A percentile compares a stretch with the other conserved stretches of the same genome.
Evolutionary conservation across 2,888 invertebrate species (phyloP).

Genomic region (Calliscelio sp.): DNA sequence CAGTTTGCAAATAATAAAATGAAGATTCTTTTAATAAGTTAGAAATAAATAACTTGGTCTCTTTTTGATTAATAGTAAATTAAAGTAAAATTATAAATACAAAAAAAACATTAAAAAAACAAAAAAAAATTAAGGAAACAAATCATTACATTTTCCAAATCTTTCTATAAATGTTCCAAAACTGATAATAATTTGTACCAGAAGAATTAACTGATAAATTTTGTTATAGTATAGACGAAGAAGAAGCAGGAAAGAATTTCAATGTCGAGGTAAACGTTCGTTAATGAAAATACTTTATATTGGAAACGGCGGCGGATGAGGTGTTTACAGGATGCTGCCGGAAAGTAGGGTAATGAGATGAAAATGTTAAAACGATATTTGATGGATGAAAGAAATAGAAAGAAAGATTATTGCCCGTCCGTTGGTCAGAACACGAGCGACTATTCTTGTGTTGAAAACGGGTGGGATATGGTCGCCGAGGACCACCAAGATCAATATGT

Average conservation of each 20-base stretch:
- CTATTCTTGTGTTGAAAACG: conserved; percentile 48
- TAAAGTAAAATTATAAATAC: no score
- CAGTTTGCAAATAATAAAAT: no score
- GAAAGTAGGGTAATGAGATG: conserved; percentile 47
- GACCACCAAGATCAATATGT: conserved; percentile 86
- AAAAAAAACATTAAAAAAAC: no score
- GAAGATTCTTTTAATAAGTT: no score
- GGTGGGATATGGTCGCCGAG: conserved; percentile 80
- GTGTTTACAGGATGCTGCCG: conserved; percentile 32
- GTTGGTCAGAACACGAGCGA: conserved; percentile 66
- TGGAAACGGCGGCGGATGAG: neutral
- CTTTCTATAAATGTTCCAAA: no score
- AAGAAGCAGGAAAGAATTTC: conserved; percentile 32
- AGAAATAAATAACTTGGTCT: no score
- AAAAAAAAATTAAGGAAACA: no score
- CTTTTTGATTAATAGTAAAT: no score
- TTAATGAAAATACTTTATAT: conserved; percentile 42
- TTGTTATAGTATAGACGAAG: no score
- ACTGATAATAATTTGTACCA: no score
- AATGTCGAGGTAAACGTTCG: conserved; percentile 47
- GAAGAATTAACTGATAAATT: no score
- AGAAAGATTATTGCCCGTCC: conserved; percentile 63
- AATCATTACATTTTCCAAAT: no score
- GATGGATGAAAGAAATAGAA: conserved; percentile 43
- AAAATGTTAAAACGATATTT: conserved; percentile 52